Evolutionary conservation across 2,113 vertebrate species (phyloP).

Genomic region (Catharus bicknelli): DNA sequence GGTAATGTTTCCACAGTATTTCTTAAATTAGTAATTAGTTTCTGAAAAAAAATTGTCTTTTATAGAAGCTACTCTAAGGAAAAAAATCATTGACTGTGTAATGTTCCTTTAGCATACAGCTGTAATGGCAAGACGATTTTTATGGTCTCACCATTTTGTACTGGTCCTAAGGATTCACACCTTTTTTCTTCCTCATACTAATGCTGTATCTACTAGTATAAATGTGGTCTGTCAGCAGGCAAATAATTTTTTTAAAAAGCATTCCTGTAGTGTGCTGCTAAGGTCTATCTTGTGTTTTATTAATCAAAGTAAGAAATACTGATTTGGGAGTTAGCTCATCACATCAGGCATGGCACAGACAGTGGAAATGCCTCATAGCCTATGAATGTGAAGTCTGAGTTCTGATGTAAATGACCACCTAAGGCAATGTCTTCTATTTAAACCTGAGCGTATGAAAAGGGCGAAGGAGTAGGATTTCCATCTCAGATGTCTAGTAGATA

Average conservation of each 20-base stretch:
- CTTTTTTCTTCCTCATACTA: neutral
- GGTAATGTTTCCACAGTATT: neutral
- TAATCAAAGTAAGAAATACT: neutral
- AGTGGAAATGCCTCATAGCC: neutral
- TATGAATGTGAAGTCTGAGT: neutral
- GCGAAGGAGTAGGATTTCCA: neutral
- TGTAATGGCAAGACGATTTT: neutral
- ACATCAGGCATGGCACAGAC: neutral
- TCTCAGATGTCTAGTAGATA: neutral
- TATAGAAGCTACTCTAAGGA: neutral
- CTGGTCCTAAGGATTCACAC: neutral
- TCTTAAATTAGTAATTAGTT: neutral
- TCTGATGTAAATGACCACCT: neutral
- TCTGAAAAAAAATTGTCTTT: neutral
- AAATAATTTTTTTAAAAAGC: neutral
- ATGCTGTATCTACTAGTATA: neutral
- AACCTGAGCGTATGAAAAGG: neutral
- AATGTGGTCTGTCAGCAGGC: neutral
- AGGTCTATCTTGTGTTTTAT: neutral
- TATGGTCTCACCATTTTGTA: neutral
- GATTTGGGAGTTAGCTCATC: neutral
- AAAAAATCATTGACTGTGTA: neutral
- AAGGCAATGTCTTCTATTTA: neutral
- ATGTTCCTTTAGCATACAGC: neutral
- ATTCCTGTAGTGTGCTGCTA: neutral